A percentile compares a stretch with the other conserved stretches of the same genome.
Evolutionary conservation across 35 echinoderm and acorn worm genomes (phyloP).

Genomic region (Lytechinus variegatus): DNA sequence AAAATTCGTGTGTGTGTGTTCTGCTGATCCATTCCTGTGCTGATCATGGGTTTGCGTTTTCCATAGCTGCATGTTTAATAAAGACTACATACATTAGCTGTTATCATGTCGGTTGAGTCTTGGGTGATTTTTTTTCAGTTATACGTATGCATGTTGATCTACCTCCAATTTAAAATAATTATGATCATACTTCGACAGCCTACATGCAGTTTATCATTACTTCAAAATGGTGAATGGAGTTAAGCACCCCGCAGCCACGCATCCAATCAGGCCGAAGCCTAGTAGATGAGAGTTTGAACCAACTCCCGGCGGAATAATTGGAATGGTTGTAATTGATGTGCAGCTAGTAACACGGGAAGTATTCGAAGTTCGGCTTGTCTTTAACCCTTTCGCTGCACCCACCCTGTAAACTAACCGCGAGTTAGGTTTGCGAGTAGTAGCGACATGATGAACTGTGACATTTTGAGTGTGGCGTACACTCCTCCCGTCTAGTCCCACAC

Average conservation of each 20-base stretch:
- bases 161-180: background rate
- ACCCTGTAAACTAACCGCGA: background rate
- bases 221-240: background rate
- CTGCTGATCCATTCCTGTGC: too few species aligned
- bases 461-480: slow-evolving; percentile 17
- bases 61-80: too few species aligned
- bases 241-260: background rate
- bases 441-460: slow-evolving; percentile 26
- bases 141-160: too few species aligned
- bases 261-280: background rate
- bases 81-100: too few species aligned
- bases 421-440: background rate
- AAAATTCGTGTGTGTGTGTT: too few species aligned
- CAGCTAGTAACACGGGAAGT: background rate
- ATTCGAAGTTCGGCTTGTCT: background rate
- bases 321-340: slow-evolving; percentile 39
- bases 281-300: background rate
- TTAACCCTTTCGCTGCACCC: background rate
- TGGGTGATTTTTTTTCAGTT: too few species aligned
- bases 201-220: background rate
- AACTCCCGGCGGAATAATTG: background rate
- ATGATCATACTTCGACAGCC: background rate
- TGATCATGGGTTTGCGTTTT: too few species aligned
- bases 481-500: background rate
- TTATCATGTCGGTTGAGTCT: too few species aligned